phyloP scores from a whole-genome alignment of 2,888 invertebrate genomes.

The Phlogophora meticulosa region DNA sequence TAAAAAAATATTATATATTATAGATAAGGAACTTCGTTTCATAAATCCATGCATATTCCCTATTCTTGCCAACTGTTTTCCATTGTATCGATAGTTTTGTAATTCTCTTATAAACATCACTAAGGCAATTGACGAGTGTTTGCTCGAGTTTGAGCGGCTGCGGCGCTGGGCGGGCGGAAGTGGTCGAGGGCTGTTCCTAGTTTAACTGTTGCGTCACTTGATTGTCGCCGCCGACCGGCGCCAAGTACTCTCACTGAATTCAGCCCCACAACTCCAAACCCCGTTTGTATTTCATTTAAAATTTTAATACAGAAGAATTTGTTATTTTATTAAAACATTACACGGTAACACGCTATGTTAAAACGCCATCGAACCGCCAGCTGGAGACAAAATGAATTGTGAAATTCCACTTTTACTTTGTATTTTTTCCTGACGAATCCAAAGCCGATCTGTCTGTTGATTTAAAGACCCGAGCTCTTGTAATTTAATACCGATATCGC shows the following conservation, averaged over 20 bases:
- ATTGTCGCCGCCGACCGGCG: slow-evolving; percentile 76
- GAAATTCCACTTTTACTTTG: slow-evolving; percentile 42
- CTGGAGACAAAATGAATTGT: slow-evolving; percentile 45
- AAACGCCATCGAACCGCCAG: slow-evolving; percentile 12
- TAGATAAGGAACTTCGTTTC: no score
- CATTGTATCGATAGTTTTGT: slow-evolving; percentile 64
- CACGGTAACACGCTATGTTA: slow-evolving; percentile 38
- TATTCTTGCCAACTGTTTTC: not conserved
- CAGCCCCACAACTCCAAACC: slow-evolving; percentile 40
- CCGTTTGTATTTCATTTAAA: slow-evolving; percentile 52
- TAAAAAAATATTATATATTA: no score
- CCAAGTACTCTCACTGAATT: slow-evolving; percentile 64
- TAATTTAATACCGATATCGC: slow-evolving; percentile 65
- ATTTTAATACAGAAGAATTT: slow-evolving; percentile 53
- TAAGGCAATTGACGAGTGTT: slow-evolving; percentile 87
- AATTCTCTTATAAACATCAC: slow-evolving; percentile 70
- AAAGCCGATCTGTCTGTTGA: slow-evolving; percentile 57
- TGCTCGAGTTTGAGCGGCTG: slow-evolving; percentile 87
- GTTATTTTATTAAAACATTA: slow-evolving; percentile 9
- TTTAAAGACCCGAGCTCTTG: slow-evolving; percentile 56
- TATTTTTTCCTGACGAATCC: slow-evolving; percentile 51
- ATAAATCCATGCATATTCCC: no score
- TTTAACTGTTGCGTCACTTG: slow-evolving; percentile 89
- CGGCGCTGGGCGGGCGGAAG: slow-evolving; percentile 84
- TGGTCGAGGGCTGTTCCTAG: slow-evolving; percentile 85